These are phyloP conservation scores for Cheilosia soror DNA, from an alignment of 2,888 invertebrate genomes.

Conservation along the genomic window DNA sequence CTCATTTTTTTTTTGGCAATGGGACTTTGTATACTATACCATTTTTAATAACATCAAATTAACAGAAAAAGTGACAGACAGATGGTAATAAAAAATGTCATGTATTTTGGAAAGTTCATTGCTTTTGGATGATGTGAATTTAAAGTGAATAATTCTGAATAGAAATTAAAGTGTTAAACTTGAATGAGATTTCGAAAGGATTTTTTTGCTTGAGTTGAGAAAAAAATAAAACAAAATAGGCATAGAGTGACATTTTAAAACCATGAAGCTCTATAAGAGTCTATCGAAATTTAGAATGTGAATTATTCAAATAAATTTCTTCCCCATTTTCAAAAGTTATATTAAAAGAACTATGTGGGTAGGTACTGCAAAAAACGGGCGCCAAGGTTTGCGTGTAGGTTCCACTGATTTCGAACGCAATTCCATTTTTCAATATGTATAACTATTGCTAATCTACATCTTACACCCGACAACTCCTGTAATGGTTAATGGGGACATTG, in stretches of 20 bases:
- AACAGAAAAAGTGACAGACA: slow-evolving; percentile 51
- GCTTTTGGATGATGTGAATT: not conserved
- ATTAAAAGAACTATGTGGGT: too few relatives aligned
- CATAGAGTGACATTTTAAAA: not conserved
- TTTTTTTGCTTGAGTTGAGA: not conserved
- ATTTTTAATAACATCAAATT: slow-evolving; percentile 42
- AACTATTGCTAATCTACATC: too few relatives aligned
- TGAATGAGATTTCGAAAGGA: not conserved
- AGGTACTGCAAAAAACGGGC: too few relatives aligned
- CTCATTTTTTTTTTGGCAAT: slow-evolving; percentile 28
- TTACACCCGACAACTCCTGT: too few relatives aligned
- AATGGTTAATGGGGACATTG: too few relatives aligned
- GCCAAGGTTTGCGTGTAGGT: too few relatives aligned
- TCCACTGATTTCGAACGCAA: too few relatives aligned
- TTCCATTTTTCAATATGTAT: too few relatives aligned
- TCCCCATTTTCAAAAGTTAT: too few relatives aligned
- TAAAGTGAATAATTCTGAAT: not conserved
- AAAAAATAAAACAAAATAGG: not conserved
- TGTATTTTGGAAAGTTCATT: not conserved
- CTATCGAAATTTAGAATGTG: too few relatives aligned
- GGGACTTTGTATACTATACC: slow-evolving; percentile 8
- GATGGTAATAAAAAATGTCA: slow-evolving; percentile 9
- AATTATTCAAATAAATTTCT: too few relatives aligned
- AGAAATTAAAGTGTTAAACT: not conserved
- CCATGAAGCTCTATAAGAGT: too few relatives aligned